A percentile compares a stretch with the other conserved stretches of the same genome.
Evolutionary conservation across 2,888 invertebrate genomes (phyloP).

Genomic region (Tiphia femorata): DNA sequence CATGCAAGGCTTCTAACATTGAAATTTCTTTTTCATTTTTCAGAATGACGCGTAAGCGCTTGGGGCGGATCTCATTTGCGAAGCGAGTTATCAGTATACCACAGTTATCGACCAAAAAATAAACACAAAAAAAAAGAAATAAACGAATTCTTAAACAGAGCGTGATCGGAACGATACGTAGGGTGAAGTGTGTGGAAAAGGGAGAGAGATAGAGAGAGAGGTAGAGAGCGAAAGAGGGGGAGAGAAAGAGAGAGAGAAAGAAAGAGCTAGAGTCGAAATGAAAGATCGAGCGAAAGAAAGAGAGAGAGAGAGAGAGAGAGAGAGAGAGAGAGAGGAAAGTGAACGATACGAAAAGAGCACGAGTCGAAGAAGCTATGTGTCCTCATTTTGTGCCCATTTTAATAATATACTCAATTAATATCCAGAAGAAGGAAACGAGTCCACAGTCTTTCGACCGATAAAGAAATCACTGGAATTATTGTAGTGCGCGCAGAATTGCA

Average conservation of each 20-base stretch:
- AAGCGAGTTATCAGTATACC: conserved; percentile 45
- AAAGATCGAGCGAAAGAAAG: conserved; percentile 12
- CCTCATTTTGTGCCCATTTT: conserved; percentile 42
- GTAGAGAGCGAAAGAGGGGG: too few relatives aligned
- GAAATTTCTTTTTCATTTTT: conserved; percentile 48
- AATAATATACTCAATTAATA: conserved; percentile 39
- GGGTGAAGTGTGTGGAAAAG: neutral
- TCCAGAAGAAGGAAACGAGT: conserved; percentile 22
- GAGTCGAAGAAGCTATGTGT: conserved; percentile 17
- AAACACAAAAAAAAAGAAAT: conserved; percentile 14
- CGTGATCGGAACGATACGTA: neutral
- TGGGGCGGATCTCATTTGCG: conserved; percentile 48
- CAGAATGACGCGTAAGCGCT: conserved; percentile 63
- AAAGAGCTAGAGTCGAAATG: too few relatives aligned
- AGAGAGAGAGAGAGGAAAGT: neutral
- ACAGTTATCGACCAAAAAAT: conserved; percentile 45
- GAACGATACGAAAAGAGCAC: neutral
- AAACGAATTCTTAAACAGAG: too few relatives aligned
- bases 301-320: conserved; percentile 14
- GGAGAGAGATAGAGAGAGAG: neutral
- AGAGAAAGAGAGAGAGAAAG: too few relatives aligned
- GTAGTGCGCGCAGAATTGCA: too few relatives aligned
- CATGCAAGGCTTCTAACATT: conserved; percentile 25
- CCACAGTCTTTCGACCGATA: neutral
- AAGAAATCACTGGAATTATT: too few relatives aligned